Conservation (phyloP, 2,888 invertebrate genomes). For the Polia nebulosa region DNA sequence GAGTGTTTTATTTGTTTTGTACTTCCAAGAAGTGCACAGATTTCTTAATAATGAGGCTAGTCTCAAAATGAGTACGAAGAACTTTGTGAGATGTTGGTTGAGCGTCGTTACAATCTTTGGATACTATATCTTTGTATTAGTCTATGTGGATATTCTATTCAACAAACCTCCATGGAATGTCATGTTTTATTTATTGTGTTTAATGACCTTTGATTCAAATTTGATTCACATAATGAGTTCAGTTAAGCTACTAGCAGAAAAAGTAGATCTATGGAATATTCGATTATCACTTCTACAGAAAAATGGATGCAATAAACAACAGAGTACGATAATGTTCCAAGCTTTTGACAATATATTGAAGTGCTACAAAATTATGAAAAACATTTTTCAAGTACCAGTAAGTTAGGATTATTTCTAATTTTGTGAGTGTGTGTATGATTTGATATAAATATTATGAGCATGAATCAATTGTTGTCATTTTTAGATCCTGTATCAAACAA, state of each 20-base stretch:
- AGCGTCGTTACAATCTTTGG: neutral
- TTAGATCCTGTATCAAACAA: neutral
- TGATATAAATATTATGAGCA: too few species aligned
- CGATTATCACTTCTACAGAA: neutral
- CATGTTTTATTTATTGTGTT: neutral
- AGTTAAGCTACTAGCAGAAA: neutral
- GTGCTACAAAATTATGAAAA: neutral
- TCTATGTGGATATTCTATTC: neutral
- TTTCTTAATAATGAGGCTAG: neutral
- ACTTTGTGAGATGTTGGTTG: slow-evolving; percentile 8
- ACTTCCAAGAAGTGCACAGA: too few species aligned
- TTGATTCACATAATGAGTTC: neutral
- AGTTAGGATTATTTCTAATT: too few species aligned
- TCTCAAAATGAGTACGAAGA: neutral
- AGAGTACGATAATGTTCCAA: slow-evolving; percentile 3
- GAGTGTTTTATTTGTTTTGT: slow-evolving; percentile 9
- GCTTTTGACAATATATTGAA: neutral
- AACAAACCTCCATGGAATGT: neutral
- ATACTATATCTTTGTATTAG: neutral
- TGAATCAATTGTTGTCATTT: neutral
- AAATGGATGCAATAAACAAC: neutral
- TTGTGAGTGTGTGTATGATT: too few species aligned
- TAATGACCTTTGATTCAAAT: slow-evolving; percentile 10
- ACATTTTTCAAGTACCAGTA: too few species aligned
- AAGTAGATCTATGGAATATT: slow-evolving; percentile 4